phyloP scores from a whole-genome alignment of 2,888 invertebrate genomes.

The Trichopria drosophilae region DNA sequence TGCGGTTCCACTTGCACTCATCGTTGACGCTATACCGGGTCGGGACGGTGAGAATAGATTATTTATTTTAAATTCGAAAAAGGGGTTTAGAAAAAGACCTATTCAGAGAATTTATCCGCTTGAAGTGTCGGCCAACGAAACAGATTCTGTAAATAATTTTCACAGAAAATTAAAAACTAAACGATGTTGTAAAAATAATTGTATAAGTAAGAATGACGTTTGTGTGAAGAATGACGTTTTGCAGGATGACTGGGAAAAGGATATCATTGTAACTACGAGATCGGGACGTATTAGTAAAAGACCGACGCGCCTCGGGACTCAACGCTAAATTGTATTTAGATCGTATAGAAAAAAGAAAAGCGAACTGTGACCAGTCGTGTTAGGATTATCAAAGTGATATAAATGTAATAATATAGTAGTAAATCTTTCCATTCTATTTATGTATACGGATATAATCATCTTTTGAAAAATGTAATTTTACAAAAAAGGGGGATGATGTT shows the following conservation, averaged over 20 bases:
- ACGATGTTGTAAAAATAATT: neutral
- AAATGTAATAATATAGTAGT: no score
- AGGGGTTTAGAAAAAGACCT: conserved; percentile 5
- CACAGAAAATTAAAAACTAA: neutral
- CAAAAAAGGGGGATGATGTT: no score
- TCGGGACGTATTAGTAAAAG: neutral
- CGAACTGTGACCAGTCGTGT: no score
- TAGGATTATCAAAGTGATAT: no score
- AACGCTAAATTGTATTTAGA: neutral
- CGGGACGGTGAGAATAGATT: conserved; percentile 2
- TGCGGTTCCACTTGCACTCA: conserved; percentile 9
- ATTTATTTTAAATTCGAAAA: conserved; percentile 10
- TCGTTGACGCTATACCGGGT: neutral
- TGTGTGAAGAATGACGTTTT: neutral
- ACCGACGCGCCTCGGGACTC: neutral
- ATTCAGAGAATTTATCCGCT: conserved; percentile 17
- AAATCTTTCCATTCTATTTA: no score
- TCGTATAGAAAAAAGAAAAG: neutral
- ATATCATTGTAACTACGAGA: neutral
- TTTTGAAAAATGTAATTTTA: no score
- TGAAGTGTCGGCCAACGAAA: conserved; percentile 5
- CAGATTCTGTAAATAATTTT: neutral
- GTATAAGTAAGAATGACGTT: neutral
- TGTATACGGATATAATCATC: no score
- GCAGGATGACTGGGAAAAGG: neutral